These are phyloP conservation scores for Montipora sp. DNA, from an alignment of 64 coral and sea anemone species.

Conservation along the genomic window DNA sequence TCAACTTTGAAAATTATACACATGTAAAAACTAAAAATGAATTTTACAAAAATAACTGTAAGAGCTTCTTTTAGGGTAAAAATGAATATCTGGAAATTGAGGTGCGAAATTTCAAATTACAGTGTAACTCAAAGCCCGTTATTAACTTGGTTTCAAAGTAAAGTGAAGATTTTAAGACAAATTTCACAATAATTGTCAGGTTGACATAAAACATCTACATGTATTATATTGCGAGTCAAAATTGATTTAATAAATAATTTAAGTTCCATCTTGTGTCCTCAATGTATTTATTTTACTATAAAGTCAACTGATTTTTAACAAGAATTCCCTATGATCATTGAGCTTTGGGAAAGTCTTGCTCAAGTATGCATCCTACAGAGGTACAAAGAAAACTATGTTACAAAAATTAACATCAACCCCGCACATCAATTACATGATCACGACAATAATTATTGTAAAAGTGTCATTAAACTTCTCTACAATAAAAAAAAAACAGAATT, in stretches of 20 bases:
- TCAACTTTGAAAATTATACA: background rate
- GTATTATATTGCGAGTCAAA: background rate
- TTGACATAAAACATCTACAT: too few species aligned
- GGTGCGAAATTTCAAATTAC: background rate
- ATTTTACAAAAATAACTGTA: background rate
- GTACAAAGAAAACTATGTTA: constrained; percentile 18
- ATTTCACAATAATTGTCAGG: background rate
- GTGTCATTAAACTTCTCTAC: too few species aligned
- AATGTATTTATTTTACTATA: background rate
- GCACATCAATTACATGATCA: too few species aligned
- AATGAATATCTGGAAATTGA: background rate
- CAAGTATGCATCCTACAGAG: constrained; percentile 52
- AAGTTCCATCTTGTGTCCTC: background rate
- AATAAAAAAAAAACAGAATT: too few species aligned
- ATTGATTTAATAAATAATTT: background rate
- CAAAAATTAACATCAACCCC: background rate
- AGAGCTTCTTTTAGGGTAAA: background rate
- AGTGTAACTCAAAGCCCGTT: too few species aligned
- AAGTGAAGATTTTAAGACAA: background rate
- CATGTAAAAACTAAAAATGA: background rate
- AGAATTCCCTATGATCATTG: background rate
- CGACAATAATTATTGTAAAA: too few species aligned
- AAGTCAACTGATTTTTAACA: background rate
- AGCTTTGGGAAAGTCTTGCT: constrained; percentile 31
- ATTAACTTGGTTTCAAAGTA: too few species aligned